These are phyloP conservation scores for Ernsta delagoae DNA, from an alignment of 2,888 invertebrate species.

Conservation along the genomic window DNA sequence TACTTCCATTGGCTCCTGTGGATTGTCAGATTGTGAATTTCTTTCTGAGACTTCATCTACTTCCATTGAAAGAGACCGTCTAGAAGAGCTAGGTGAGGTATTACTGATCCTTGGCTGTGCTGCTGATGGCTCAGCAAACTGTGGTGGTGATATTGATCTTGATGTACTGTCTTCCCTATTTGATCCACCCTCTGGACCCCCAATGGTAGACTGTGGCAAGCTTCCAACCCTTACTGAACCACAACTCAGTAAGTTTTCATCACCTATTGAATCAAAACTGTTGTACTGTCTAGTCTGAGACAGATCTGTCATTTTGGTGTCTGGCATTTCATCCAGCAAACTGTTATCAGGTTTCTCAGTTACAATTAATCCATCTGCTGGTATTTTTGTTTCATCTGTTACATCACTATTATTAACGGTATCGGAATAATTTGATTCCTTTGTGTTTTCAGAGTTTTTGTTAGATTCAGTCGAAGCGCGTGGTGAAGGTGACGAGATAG, in stretches of 20 bases:
- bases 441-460: conserved; percentile 64
- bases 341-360: conserved; percentile 79
- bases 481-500: conserved; percentile 58
- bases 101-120: conserved; percentile 65
- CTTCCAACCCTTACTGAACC: conserved; percentile 74
- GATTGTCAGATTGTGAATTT: conserved; percentile 73
- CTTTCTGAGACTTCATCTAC: conserved; percentile 78
- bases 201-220: conserved; percentile 69
- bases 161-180: conserved; percentile 75
- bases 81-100: conserved; percentile 78
- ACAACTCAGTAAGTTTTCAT: conserved; percentile 75
- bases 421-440: conserved; percentile 70
- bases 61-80: conserved; percentile 79
- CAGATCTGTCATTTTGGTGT: conserved; percentile 81
- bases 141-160: conserved; percentile 75
- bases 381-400: conserved; percentile 69
- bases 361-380: conserved; percentile 77
- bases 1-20: conserved; percentile 79
- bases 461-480: conserved; percentile 62
- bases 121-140: conserved; percentile 78
- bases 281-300: conserved; percentile 79
- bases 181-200: conserved; percentile 66
- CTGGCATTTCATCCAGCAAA: conserved; percentile 79
- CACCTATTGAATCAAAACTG: conserved; percentile 81
- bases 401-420: conserved; percentile 67